Percentiles rank a stretch among this genome's conserved stretches.
These are phyloP conservation scores for Todus mexicanus DNA, from an alignment of 2,797 vertebrate species.

Conservation along the genomic window DNA sequence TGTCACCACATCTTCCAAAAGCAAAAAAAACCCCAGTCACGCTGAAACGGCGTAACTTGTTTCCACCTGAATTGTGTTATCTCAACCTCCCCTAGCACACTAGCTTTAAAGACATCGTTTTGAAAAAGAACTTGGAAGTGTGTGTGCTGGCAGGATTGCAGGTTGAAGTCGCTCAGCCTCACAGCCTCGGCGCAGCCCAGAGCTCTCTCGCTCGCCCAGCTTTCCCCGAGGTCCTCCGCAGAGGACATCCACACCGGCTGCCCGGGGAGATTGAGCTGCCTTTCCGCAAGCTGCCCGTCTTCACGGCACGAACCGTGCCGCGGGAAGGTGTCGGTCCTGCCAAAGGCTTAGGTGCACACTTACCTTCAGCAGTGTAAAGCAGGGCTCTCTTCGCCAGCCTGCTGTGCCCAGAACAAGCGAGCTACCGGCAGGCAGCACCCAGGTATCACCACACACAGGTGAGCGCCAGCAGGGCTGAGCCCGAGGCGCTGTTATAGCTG, in stretches of 20 bases:
- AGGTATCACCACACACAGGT: rapidly evolving
- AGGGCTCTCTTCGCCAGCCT: not conserved
- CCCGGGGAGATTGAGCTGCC: too few species aligned
- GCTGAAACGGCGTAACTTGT: rapidly evolving
- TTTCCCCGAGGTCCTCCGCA: not conserved
- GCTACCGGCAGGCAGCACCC: not conserved
- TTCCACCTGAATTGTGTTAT: rapidly evolving
- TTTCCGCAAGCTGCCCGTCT: not conserved
- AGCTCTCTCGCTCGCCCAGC: not conserved
- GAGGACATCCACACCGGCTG: rapidly evolving
- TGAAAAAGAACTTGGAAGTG: not conserved
- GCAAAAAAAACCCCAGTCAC: not conserved
- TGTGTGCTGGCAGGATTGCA: not conserved
- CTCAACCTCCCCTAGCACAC: not conserved
- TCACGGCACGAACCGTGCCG: rapidly evolving
- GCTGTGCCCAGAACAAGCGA: not conserved
- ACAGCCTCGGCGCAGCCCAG: not conserved
- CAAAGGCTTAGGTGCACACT: not conserved
- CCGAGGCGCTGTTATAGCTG: rapidly evolving
- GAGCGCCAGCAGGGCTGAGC: not conserved
- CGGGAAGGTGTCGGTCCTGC: not conserved
- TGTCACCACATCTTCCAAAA: too few species aligned
- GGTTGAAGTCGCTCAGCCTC: not conserved
- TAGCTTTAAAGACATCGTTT: not conserved
- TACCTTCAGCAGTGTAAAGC: not conserved